A percentile compares a stretch with the other conserved stretches of the same genome.
Evolutionary conservation across 2,888 invertebrate species (phyloP).

Genomic region (Drosophila paramelanica): DNA sequence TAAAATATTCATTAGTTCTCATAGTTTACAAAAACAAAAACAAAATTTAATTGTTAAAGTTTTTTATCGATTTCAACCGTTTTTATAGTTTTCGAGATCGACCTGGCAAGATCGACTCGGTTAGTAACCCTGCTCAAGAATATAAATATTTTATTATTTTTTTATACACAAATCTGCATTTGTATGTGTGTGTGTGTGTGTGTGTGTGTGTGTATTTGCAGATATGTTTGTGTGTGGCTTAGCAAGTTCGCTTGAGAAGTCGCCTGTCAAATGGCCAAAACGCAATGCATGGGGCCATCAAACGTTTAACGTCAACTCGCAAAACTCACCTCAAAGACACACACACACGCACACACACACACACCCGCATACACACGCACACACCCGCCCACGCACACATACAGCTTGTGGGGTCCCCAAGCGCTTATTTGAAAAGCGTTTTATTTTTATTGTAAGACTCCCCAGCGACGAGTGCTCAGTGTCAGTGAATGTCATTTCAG

Average conservation of each 20-base stretch:
- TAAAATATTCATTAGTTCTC: too few relatives aligned
- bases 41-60: too few relatives aligned
- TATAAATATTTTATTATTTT: too few relatives aligned
- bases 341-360: constrained; percentile 8
- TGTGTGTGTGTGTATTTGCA: background rate
- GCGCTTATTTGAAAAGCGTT: constrained; percentile 80
- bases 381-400: background rate
- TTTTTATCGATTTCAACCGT: too few relatives aligned
- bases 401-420: constrained; percentile 49
- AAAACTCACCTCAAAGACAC: constrained; percentile 39
- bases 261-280: constrained; percentile 41
- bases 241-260: constrained; percentile 34
- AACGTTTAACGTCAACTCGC: constrained; percentile 54
- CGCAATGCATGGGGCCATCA: constrained; percentile 37
- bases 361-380: background rate
- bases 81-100: too few relatives aligned
- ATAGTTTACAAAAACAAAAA: too few relatives aligned
- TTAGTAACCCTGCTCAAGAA: too few relatives aligned
- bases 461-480: constrained; percentile 77
- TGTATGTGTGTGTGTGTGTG: background rate
- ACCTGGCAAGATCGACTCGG: too few relatives aligned
- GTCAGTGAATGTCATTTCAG: constrained; percentile 78
- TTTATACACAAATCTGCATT: too few relatives aligned
- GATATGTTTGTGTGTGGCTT: background rate
- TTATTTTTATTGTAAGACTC: constrained; percentile 77